Evolutionary conservation across 2,113 vertebrate species (phyloP).

Genomic region (Osmerus eperlanus): DNA sequence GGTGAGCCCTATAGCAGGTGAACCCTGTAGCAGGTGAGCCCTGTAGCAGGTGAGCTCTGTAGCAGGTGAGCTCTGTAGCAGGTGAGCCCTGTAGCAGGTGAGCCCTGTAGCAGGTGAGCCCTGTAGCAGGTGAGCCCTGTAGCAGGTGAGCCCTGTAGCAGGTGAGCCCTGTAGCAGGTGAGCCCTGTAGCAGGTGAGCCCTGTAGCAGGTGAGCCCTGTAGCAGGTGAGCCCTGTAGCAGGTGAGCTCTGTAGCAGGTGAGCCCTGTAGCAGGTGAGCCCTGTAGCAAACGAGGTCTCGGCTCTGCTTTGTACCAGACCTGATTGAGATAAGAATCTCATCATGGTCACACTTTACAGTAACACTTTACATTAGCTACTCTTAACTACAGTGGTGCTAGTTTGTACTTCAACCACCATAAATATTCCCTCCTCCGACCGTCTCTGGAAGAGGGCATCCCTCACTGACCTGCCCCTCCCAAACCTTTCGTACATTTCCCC

Average conservation of each 20-base stretch:
- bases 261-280: constrained; percentile 17
- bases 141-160: constrained; percentile 46
- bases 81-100: constrained; percentile 25
- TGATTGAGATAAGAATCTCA: too few relatives aligned
- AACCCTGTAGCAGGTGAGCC: constrained; percentile 61
- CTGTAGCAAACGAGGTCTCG: constrained; percentile 57
- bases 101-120: constrained; percentile 61
- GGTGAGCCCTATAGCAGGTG: constrained; percentile 30
- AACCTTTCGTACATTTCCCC: too few relatives aligned
- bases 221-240: constrained; percentile 69
- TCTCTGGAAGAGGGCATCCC: too few relatives aligned
- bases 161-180: constrained; percentile 57
- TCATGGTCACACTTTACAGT: too few relatives aligned
- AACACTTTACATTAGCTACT: background rate
- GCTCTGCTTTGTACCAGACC: too few relatives aligned
- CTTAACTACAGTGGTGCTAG: too few relatives aligned
- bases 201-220: constrained; percentile 69
- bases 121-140: constrained; percentile 40
- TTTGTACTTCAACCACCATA: too few relatives aligned
- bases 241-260: constrained; percentile 69
- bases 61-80: too few relatives aligned
- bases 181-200: constrained; percentile 70
- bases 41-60: constrained; percentile 40
- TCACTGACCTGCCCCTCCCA: too few relatives aligned
- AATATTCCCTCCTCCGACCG: too few relatives aligned